Base-by-base conservation (phyloP, 2,797 vertebrate genomes). In the Allobates femoralis region DNA sequence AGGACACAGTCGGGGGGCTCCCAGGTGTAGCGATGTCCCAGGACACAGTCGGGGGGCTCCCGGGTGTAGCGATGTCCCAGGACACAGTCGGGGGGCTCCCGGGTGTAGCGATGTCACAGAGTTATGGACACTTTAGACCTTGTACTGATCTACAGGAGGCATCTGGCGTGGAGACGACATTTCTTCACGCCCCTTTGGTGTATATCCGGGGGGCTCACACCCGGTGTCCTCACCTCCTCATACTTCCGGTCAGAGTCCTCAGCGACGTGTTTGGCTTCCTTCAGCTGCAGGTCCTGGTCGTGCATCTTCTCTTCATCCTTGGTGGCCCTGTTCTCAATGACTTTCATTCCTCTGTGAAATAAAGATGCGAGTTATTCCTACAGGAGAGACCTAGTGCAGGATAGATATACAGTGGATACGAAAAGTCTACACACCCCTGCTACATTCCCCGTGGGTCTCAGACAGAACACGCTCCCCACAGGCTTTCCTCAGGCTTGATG, bases 231-330 rank as follows among this genome's bases (percentile, higher is more conserved):
- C 66, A 98, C 98, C 97, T 99, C 98, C 89, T 99, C 98, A 0
- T 99, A 99, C 96, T 99, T 99, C 91, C 97, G 96, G 89, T 99
- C 98, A 0, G 98, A 97, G 90, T 99, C 98, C 90, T 99, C 98
- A 12, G 98, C 98, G 19, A 99, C 97, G 93, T 98, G 97, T 90
- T 99, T 99, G 2, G 98, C 97, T 88, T 99, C 98, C 90, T 99
- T 99, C 88, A 99, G 95, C 92, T 99, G 98, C 96, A 99, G 96
- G 92, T 99, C 98, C 93, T 99, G 98, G 86, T 98, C 96, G 89
- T 99, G 97, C 98, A 99, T 98, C 90, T 99, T 99, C 92, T 99
- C 98, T 90, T 97, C 98, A 5, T 99, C 98, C 85, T 99, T 99
- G 85, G 96, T 92, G 81, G 98, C 97, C 91, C 97, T 94, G 94